Percentiles rank a stretch among this genome's conserved stretches.
These are phyloP conservation scores for Leucoraja ocellata DNA, from an alignment of 2,797 vertebrate genomes.

Conservation along the genomic window DNA sequence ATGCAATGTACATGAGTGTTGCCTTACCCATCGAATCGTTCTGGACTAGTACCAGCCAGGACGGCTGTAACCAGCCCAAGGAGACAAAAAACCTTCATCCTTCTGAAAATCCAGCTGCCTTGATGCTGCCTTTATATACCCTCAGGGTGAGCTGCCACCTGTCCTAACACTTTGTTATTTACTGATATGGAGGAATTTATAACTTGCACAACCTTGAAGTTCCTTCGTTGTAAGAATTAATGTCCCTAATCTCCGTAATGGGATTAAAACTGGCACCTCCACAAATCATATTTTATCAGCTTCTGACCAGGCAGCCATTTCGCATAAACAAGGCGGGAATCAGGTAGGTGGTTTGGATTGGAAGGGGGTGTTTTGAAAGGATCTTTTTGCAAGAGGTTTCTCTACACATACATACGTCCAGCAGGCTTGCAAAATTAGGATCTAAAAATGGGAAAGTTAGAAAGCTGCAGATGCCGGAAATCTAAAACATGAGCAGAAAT, in stretches of 20 bases:
- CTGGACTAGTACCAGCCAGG: slow-evolving; percentile 55
- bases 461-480: too few species aligned
- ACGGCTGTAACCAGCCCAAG: slow-evolving; percentile 65
- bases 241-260: neutral
- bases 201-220: neutral
- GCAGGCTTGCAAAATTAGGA: neutral
- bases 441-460: neutral
- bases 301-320: neutral
- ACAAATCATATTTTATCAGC: neutral
- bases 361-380: neutral
- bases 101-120: slow-evolving; percentile 37
- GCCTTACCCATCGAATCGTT: slow-evolving; percentile 73
- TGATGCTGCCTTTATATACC: neutral
- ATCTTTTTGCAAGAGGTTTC: neutral
- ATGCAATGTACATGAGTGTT: slow-evolving; percentile 38
- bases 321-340: neutral
- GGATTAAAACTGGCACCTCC: neutral
- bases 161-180: neutral
- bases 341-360: neutral
- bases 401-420: neutral
- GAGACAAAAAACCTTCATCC: slow-evolving; percentile 73
- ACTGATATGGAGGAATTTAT: neutral
- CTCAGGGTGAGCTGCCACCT: too few species aligned
- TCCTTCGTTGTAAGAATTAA: neutral
- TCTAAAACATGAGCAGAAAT: too few species aligned